phyloP scores from a whole-genome alignment of 1,140 invertebrate genomes.

The Drosophila tristis region DNA sequence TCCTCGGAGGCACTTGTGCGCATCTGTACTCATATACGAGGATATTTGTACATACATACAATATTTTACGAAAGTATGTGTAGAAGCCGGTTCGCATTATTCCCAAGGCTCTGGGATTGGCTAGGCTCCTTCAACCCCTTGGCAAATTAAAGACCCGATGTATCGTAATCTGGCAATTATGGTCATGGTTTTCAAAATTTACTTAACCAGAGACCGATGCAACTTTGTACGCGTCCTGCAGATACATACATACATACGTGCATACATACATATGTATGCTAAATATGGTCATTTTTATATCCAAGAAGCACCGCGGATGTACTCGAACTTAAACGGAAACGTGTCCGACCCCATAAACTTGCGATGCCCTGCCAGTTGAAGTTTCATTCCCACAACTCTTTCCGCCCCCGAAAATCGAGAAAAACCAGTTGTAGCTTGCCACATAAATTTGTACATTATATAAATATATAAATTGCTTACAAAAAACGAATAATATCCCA shows the following conservation, averaged over 20 bases:
- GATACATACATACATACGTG: too few relatives aligned
- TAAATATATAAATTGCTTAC: background rate
- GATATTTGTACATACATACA: constrained; percentile 28
- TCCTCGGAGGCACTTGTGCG: constrained; percentile 61
- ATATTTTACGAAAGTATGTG: constrained; percentile 16
- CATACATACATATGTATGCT: too few relatives aligned
- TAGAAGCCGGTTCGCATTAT: constrained; percentile 48
- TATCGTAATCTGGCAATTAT: constrained; percentile 51
- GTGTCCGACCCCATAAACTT: too few relatives aligned
- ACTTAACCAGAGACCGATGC: constrained; percentile 6
- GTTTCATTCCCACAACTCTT: too few relatives aligned
- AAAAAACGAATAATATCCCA: too few relatives aligned
- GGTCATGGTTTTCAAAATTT: constrained; percentile 23
- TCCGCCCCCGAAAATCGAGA: too few relatives aligned
- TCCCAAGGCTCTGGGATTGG: constrained; percentile 73
- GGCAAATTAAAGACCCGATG: constrained; percentile 31
- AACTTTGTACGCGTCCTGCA: background rate
- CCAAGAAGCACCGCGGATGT: too few relatives aligned
- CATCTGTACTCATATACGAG: constrained; percentile 45
- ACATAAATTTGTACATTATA: background rate
- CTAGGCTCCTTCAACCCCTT: constrained; percentile 64
- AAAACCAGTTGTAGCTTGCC: too few relatives aligned
- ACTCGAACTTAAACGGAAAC: too few relatives aligned
- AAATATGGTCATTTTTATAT: too few relatives aligned
- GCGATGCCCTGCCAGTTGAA: too few relatives aligned